These are phyloP conservation scores for Lagorchestes hirsutus DNA, from an alignment of 2,797 vertebrate genomes.

Conservation along the genomic window DNA sequence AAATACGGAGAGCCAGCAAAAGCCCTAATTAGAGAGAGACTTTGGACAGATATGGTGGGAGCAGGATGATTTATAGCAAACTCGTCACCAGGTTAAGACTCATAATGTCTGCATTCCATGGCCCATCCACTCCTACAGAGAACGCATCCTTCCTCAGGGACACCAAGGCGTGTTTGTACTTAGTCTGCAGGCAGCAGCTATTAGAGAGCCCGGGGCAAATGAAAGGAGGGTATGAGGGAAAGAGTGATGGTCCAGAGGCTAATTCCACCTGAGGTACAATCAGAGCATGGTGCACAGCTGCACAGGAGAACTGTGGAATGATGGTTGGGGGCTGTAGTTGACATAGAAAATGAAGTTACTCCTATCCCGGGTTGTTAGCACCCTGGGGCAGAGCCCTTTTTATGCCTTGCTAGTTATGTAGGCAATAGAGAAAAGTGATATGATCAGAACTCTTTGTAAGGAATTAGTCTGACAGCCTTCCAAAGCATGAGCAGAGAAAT, in stretches of 20 bases:
- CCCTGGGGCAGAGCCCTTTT: neutral
- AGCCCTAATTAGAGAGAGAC: constrained; percentile 8
- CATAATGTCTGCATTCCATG: neutral
- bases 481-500: neutral
- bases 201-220: neutral
- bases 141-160: neutral
- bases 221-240: neutral
- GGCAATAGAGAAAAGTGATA: neutral
- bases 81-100: neutral
- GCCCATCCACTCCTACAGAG: neutral
- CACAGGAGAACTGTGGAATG: neutral
- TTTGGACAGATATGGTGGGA: constrained; percentile 6
- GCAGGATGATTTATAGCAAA: neutral
- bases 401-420: neutral
- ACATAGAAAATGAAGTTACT: neutral
- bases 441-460: neutral
- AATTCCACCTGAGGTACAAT: neutral
- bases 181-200: neutral
- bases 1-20: neutral
- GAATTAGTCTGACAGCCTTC: neutral
- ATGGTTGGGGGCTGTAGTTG: neutral
- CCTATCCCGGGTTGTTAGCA: neutral
- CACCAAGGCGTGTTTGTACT: neutral
- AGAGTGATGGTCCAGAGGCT: neutral
- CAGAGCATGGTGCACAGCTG: neutral